Conservation (phyloP, 2,113 vertebrate species). For the Syngnathus floridae region DNA sequence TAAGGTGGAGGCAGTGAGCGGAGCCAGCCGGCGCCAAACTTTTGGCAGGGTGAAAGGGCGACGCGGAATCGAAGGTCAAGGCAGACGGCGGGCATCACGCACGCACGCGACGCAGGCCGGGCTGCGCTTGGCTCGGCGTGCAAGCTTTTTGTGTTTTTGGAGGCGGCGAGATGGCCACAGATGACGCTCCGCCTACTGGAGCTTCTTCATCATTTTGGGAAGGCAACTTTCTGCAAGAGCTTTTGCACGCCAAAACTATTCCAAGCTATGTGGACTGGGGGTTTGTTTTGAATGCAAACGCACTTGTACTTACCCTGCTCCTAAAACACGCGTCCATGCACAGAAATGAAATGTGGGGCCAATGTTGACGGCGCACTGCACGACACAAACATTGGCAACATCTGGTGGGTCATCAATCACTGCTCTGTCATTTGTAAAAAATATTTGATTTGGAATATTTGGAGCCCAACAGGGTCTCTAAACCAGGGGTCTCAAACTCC, state of each 20-base stretch:
- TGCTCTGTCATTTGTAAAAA: too few relatives aligned
- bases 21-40: not conserved
- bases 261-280: not conserved
- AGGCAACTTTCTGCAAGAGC: not conserved
- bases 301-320: not conserved
- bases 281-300: too few relatives aligned
- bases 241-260: not conserved
- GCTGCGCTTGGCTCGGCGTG: conserved; percentile 34
- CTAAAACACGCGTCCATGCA: not conserved
- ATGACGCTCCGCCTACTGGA: conserved; percentile 26
- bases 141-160: conserved; percentile 61
- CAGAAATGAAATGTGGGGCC: not conserved
- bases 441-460: too few relatives aligned
- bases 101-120: conserved; percentile 5
- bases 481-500: too few relatives aligned
- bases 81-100: conserved; percentile 19
- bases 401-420: too few relatives aligned
- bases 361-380: too few relatives aligned
- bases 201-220: not conserved
- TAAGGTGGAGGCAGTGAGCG: not conserved
- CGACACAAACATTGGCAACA: too few relatives aligned
- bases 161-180: conserved; percentile 52
- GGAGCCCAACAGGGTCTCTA: too few relatives aligned
- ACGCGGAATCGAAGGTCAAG: not conserved
- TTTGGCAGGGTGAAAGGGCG: not conserved